Percentiles rank a stretch among this genome's conserved stretches.
These are phyloP conservation scores for Catagonus wagneri DNA, from an alignment of 2,113 vertebrate genomes.

Conservation along the genomic window DNA sequence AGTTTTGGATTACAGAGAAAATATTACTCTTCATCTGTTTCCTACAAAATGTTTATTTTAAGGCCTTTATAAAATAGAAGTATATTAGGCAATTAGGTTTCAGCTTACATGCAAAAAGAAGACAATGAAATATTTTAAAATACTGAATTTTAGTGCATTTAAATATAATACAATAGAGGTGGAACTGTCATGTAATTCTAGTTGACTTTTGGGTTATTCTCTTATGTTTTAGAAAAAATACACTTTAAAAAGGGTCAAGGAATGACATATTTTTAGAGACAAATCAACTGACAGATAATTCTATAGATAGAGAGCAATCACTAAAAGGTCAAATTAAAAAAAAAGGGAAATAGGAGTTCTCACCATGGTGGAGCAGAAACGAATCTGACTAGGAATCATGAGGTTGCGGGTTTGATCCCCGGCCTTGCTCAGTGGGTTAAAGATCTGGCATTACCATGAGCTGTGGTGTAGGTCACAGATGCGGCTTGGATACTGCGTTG, in stretches of 20 bases:
- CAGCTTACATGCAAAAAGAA: not conserved
- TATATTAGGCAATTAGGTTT: conserved; percentile 22
- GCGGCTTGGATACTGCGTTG: too few species aligned
- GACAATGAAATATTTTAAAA: not conserved
- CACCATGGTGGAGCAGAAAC: too few species aligned
- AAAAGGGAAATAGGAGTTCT: not conserved
- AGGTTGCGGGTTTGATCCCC: too few species aligned
- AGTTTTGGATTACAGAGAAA: not conserved
- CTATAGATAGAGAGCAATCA: not conserved
- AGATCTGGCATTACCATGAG: too few species aligned
- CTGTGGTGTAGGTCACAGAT: too few species aligned
- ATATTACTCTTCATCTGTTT: conserved; percentile 41
- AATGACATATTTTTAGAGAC: not conserved
- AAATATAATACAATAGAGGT: not conserved
- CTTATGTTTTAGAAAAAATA: not conserved
- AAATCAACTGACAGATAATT: not conserved
- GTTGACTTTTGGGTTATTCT: not conserved
- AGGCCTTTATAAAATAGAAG: conserved; percentile 20
- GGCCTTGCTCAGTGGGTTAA: too few species aligned
- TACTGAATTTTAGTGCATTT: conserved; percentile 9
- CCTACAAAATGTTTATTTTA: not conserved
- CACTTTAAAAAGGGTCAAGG: not conserved
- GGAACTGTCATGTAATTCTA: not conserved
- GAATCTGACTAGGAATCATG: too few species aligned
- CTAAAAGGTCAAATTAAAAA: not conserved